A percentile compares a stretch with the other conserved stretches of the same genome.
Evolutionary conservation across 1,140 invertebrate species (phyloP).

Genomic region (Samia ricini): DNA sequence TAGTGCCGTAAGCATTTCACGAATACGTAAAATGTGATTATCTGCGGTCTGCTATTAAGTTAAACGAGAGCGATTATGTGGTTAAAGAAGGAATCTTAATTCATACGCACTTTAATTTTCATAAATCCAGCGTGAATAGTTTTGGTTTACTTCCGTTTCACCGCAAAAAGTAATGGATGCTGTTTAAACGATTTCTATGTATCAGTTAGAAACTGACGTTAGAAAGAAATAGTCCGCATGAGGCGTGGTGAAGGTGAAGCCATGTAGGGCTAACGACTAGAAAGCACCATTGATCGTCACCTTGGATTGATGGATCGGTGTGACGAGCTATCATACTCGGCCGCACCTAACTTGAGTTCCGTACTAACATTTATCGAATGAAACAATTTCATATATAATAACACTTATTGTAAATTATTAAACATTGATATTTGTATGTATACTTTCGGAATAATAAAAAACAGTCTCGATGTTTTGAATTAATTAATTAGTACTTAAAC

Average conservation of each 20-base stretch:
- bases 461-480: too few relatives aligned
- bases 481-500: too few relatives aligned
- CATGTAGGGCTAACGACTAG: constrained; percentile 76
- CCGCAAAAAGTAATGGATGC: constrained; percentile 60
- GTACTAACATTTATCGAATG: background rate
- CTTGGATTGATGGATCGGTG: constrained; percentile 64
- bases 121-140: constrained; percentile 40
- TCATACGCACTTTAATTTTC: constrained; percentile 41
- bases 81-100: constrained; percentile 49
- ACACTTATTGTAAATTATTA: background rate
- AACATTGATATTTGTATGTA: background rate
- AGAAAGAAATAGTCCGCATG: constrained; percentile 69
- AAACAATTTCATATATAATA: background rate
- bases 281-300: constrained; percentile 66
- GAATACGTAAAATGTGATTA: constrained; percentile 48
- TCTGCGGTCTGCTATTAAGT: constrained; percentile 50
- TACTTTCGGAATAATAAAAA: background rate
- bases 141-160: constrained; percentile 44
- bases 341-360: constrained; percentile 28
- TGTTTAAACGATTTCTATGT: constrained; percentile 69
- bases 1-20: constrained; percentile 47
- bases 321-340: constrained; percentile 34
- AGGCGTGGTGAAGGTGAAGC: constrained; percentile 64
- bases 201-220: constrained; percentile 73
- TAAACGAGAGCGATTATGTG: constrained; percentile 55